phyloP scores from a whole-genome alignment of 2,113 vertebrate genomes.

The Ailurus styani region DNA sequence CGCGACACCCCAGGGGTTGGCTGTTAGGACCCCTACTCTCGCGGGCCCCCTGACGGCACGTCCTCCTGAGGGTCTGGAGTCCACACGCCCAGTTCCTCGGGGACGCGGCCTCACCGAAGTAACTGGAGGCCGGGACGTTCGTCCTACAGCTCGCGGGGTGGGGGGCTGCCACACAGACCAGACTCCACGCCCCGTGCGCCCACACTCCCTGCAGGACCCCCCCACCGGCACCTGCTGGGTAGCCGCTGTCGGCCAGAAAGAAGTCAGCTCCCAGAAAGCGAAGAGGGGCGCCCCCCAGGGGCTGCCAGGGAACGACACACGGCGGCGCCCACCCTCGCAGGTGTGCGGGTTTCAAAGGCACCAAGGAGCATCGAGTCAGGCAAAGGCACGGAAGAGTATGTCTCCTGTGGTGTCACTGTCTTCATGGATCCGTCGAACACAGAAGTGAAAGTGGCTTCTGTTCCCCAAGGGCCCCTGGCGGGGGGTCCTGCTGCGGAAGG shows the following conservation, averaged over 20 bases:
- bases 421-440: neutral
- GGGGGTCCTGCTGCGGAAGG: too few species aligned
- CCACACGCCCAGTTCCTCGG: neutral
- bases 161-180: neutral
- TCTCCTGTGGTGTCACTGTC: fast-evolving
- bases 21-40: too few species aligned
- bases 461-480: too few species aligned
- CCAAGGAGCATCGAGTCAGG: neutral
- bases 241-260: neutral
- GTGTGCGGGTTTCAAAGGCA: neutral
- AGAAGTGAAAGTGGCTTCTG: neutral
- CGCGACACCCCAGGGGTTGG: neutral
- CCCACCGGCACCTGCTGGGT: neutral
- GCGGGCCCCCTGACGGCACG: fast-evolving
- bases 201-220: fast-evolving
- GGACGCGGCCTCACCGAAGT: fast-evolving
- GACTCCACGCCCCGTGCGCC: neutral
- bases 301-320: neutral
- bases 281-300: neutral
- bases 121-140: neutral
- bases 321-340: neutral
- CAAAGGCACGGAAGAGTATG: neutral
- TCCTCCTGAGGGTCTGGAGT: neutral
- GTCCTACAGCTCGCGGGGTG: too few species aligned
- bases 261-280: neutral